phyloP scores from a whole-genome alignment of 2,113 vertebrate species.

The human (Homo sapiens) region GRCh38 chrX:54934001-54934500 shows the following conservation, averaged over 20 bases:
- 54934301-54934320: not conserved
- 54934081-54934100: not conserved
- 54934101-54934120: not conserved
- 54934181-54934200: not conserved
- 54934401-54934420: not conserved
- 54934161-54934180: not conserved
- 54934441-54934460: not conserved
- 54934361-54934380: not conserved
- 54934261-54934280: not conserved
- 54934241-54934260: not conserved
- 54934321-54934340: conserved; percentile 15
- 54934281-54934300: not conserved
- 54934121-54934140: not conserved
- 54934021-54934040: not conserved
- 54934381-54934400: not conserved
- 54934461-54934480: not conserved
- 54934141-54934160: not conserved
- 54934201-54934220: not conserved
- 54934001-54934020: not conserved
- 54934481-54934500: not conserved
- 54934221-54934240: not conserved
- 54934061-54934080: not conserved
- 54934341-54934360: not conserved
- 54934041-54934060: not conserved
- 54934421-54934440: not conserved